phyloP scores from a whole-genome alignment of 2,888 invertebrate genomes.

The Auanema sp. region DNA sequence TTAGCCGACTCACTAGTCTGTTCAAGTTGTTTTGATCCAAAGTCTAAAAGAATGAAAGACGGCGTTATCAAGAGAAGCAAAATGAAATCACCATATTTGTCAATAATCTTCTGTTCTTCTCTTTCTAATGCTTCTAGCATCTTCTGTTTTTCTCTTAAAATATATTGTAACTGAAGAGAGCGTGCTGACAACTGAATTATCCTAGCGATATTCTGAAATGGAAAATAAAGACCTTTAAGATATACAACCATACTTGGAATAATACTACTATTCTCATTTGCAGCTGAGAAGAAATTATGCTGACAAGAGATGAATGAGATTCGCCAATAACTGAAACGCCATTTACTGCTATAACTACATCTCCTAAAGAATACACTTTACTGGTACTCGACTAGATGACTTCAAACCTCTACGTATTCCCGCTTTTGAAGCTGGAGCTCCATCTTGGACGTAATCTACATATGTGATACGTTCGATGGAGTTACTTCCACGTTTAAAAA shows the following conservation, averaged over 20 bases:
- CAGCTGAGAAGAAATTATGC: constrained; percentile 28
- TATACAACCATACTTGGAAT: constrained; percentile 23
- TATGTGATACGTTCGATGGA: constrained; percentile 95
- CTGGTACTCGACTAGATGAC: neutral
- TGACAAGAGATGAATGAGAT: constrained; percentile 39
- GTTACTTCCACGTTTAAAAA: constrained; percentile 90
- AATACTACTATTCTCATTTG: constrained; percentile 32
- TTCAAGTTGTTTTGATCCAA: neutral
- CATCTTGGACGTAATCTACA: constrained; percentile 90
- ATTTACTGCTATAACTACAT: constrained; percentile 43
- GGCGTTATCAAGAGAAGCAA: neutral
- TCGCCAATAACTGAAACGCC: constrained; percentile 32
- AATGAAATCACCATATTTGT: constrained; percentile 19
- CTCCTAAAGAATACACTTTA: constrained; percentile 25
- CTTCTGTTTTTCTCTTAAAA: constrained; percentile 32
- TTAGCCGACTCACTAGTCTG: neutral
- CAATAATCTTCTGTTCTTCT: constrained; percentile 20
- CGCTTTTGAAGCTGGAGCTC: constrained; percentile 86
- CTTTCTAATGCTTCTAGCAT: constrained; percentile 28
- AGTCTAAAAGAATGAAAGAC: neutral
- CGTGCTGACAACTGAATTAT: constrained; percentile 92
- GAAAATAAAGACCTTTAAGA: neutral
- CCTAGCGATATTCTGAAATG: constrained; percentile 81
- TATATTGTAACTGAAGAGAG: constrained; percentile 70
- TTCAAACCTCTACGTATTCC: constrained; percentile 83